phyloP scores from a whole-genome alignment of 1,140 invertebrate species.

The Diprion similis region DNA sequence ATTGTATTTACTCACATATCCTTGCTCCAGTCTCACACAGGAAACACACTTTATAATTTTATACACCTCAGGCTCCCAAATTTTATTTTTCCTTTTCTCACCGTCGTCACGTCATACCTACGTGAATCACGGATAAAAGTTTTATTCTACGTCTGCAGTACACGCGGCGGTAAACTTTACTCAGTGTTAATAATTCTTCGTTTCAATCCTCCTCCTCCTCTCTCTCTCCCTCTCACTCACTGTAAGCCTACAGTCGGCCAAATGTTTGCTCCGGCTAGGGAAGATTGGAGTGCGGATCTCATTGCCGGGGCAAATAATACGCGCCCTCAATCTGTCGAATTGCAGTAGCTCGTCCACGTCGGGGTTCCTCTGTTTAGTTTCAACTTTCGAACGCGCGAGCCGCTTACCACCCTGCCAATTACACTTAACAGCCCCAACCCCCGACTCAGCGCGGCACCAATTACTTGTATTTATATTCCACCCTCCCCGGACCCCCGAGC shows the following conservation, averaged over 20 bases:
- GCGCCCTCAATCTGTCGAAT: slow-evolving; percentile 45
- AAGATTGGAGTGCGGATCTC: slow-evolving; percentile 20
- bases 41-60: too few species aligned
- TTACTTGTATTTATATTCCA: slow-evolving; percentile 33
- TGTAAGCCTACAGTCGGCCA: not conserved
- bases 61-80: not conserved
- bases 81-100: not conserved
- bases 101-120: too few species aligned
- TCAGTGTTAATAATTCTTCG: not conserved
- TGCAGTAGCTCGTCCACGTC: not conserved
- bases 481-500: not conserved
- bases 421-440: slow-evolving; percentile 21
- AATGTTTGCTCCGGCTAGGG: not conserved
- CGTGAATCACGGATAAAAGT: too few species aligned
- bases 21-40: too few species aligned
- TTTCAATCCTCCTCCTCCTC: not conserved
- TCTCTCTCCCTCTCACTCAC: slow-evolving; percentile 29
- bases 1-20: too few species aligned
- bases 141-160: too few species aligned
- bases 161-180: not conserved
- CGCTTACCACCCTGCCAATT: slow-evolving; percentile 42
- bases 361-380: slow-evolving; percentile 36
- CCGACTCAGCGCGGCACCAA: slow-evolving; percentile 21
- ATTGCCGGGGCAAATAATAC: slow-evolving; percentile 49
- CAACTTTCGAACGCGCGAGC: slow-evolving; percentile 34